Evolutionary conservation across 2,888 invertebrate genomes (phyloP).

Genomic region (Malacosoma neustria): DNA sequence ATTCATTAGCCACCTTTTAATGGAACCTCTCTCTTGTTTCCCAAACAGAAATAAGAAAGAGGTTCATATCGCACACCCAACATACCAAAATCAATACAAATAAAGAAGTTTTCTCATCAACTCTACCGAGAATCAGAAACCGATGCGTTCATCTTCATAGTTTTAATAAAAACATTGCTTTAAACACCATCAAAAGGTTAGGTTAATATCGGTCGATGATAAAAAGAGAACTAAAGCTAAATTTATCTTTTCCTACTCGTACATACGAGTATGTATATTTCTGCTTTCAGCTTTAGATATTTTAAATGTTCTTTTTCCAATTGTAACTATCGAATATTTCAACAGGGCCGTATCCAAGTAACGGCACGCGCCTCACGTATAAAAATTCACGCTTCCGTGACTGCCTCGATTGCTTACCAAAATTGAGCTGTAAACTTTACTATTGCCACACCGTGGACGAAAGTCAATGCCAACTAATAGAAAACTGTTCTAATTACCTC

Average conservation of each 20-base stretch:
- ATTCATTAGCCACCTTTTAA: no score
- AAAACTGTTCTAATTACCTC: constrained; percentile 35
- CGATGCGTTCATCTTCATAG: no score
- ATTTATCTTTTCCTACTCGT: constrained; percentile 1
- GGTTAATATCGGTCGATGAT: no score
- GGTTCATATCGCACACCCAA: no score
- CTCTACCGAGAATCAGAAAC: no score
- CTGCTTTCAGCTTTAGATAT: constrained; percentile 2
- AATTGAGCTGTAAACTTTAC: constrained; percentile 28
- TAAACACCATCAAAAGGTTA: no score
- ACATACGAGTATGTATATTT: constrained; percentile 3
- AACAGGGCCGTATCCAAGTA: constrained; percentile 22
- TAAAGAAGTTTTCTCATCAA: no score
- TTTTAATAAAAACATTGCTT: no score
- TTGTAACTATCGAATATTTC: constrained; percentile 22
- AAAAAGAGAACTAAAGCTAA: no score
- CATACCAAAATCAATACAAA: no score
- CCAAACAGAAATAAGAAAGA: no score
- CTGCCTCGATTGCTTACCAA: constrained; percentile 37
- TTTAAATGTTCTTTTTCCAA: constrained; percentile 7
- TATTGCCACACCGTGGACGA: constrained; percentile 39
- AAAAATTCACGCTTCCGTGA: constrained; percentile 50
- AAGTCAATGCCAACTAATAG: constrained; percentile 54
- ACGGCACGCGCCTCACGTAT: constrained; percentile 24
- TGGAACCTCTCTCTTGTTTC: no score